Base-by-base conservation (phyloP, 1,140 invertebrate species). In the Brachionus angularis region DNA sequence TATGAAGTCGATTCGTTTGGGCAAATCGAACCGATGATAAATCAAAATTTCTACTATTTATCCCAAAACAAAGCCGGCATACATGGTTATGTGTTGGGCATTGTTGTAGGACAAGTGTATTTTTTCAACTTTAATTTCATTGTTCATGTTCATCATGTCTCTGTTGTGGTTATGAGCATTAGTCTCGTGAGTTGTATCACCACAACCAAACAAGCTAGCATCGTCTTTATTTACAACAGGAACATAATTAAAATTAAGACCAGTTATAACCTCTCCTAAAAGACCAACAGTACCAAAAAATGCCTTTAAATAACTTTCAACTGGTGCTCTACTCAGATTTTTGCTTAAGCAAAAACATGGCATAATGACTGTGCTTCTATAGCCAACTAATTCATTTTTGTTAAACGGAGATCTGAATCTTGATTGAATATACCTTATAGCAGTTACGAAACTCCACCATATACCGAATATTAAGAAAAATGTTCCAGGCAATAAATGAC, bases 11-110 rank as follows among this genome's bases (percentile, higher is more conserved):
- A 79, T 74, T 70, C 79, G 76, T 72, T 74, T 75, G 2, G 79
- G 79, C 0, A 83, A 74, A 2, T 81, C 80, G 1, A 80, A 67
- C 33, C 77, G 74, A 74, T 79, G 79, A 62, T 78, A 75, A 5
- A 76, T 50, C 0, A 82, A 33, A 1, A 85, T 73, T 50, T 84
- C 84, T 10, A 83, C 70, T 0, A 83, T 73, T 1, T 46, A 27
- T 2, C 67, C 79, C 12, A 85, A 52, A 14, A 79, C 81, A 73
- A 85, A 85, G 72, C 83, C 83, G 74, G 83, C 81, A 75, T 80
- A 85, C 84, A 85, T 85, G 1, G 83, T 84, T 14, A 83, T 81
- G 73, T 85, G 84, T 72, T 85, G 84, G 25, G 77, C 79, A 76
- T 84, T 84, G 5, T 79, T 82, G 4, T 47, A 42, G 21, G 23